phyloP scores from a whole-genome alignment of 2,888 invertebrate species.

The Creontiades dilutus region DNA sequence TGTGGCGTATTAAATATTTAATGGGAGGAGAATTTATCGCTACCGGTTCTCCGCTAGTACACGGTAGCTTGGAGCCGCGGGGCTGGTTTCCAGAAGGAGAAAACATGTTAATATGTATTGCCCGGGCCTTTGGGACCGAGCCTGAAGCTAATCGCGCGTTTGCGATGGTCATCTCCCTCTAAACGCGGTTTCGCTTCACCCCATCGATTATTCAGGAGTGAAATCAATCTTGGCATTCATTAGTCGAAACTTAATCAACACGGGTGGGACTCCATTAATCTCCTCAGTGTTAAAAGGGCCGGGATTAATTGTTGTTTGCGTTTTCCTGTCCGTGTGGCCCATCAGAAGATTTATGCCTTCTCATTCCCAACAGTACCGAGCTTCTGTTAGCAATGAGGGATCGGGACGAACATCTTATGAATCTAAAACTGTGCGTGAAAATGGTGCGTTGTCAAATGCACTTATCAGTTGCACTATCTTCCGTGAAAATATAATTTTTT shows the following conservation, averaged over 20 bases:
- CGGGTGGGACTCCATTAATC: slow-evolving; percentile 47
- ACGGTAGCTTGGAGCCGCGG: slow-evolving; percentile 44
- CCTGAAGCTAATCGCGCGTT: slow-evolving; percentile 41
- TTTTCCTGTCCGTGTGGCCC: slow-evolving; percentile 1
- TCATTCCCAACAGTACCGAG: background rate
- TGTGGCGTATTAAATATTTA: slow-evolving; percentile 60
- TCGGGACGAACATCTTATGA: too few relatives aligned
- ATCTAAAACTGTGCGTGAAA: too few relatives aligned
- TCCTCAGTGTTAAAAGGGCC: slow-evolving; percentile 23
- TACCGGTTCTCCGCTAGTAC: slow-evolving; percentile 62
- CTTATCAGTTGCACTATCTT: too few relatives aligned
- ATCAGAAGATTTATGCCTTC: slow-evolving; percentile 4
- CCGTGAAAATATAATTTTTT: too few relatives aligned
- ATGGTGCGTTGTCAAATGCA: too few relatives aligned
- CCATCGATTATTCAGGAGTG: slow-evolving; percentile 47
- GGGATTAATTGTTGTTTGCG: slow-evolving; percentile 53
- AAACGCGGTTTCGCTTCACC: slow-evolving; percentile 24
- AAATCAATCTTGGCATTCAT: slow-evolving; percentile 54
- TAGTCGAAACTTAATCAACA: slow-evolving; percentile 54
- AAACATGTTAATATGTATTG: slow-evolving; percentile 51
- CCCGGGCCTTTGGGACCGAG: slow-evolving; percentile 14
- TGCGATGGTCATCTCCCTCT: slow-evolving; percentile 44
- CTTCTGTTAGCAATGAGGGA: too few relatives aligned
- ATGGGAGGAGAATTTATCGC: slow-evolving; percentile 67
- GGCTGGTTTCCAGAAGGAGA: slow-evolving; percentile 38